Evolutionary conservation across 1,140 invertebrate species (phyloP), one percentile per base, ranked within the genome.

Genomic region (Bombus turneri): DNA sequence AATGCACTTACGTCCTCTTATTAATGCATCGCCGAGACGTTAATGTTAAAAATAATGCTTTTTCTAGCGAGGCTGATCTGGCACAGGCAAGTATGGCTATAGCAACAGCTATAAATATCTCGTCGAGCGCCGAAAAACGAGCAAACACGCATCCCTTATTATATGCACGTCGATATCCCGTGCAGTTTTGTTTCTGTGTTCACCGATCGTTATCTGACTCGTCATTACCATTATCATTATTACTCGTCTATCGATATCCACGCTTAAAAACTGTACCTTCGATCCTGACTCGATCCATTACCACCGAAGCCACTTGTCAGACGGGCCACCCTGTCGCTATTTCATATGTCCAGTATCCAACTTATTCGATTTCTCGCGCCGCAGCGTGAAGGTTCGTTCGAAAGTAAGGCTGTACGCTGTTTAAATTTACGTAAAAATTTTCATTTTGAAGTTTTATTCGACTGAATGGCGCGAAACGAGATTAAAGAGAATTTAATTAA

Each of bases 141-240:
- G 28, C 76, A 80, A 84, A 59, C 68, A 57, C 39, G 39, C 64
- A 39, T 71, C 53, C 68, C 57, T 80, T 85, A 85, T 80, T 85
- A 85, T 72, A 80, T 80, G 83, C 47, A 71, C 68, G 53, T 28
- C 77, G 76, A 85, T 72, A 69, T 34, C 59, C 74, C 34, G 28
- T 43, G 9, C 39, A 13, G 41, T 80, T 80, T 79, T 80, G 28
- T 80, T 85, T 57, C 68, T 62, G 39, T 85, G 64, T 73, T 39
- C 76, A 43, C 34, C 77, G 83, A 85, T 85, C 66, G 77, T 85
- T 80, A 80, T 85, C 77, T 34, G 18, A 47, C 39, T 57, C 39
- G 66, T 72, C 83, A 62, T 80, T 85, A 71, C 71, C 76, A 72
- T 84, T 84, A 84, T 80, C 68, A 71, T 85, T 59, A 85, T 80